A percentile compares a stretch with the other conserved stretches of the same genome.
Conservation (phyloP, 2,888 invertebrate genomes). For the Polia nebulosa region DNA sequence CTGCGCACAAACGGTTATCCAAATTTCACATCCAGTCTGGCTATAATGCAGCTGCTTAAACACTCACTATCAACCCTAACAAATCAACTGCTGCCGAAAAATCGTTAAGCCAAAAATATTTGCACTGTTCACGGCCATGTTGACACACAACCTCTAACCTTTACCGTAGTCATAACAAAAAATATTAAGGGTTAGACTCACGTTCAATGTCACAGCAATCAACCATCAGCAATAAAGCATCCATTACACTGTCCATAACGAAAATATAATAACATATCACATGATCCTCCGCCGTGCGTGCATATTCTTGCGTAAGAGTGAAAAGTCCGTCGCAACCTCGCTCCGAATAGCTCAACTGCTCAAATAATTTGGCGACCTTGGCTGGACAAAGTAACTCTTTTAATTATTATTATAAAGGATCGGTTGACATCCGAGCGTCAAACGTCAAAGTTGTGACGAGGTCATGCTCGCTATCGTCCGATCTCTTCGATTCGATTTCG, state of each 20-base stretch:
- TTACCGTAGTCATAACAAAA: constrained; percentile 41
- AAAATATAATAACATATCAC: constrained; percentile 86
- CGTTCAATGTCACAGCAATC: constrained; percentile 64
- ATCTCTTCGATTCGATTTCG: constrained; percentile 61
- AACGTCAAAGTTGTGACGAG: constrained; percentile 66
- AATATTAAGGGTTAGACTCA: constrained; percentile 58
- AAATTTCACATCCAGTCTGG: too few relatives aligned
- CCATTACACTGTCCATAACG: constrained; percentile 82
- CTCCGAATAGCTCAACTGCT: constrained; percentile 84
- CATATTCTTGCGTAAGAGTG: constrained; percentile 79
- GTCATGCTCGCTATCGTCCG: constrained; percentile 65
- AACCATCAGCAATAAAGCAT: constrained; percentile 65
- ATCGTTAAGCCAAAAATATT: neutral
- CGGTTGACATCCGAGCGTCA: constrained; percentile 84
- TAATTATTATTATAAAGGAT: constrained; percentile 86
- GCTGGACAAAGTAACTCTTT: constrained; percentile 82
- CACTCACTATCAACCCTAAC: neutral
- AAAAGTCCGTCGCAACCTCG: constrained; percentile 82
- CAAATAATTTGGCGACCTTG: constrained; percentile 85
- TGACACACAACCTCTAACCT: constrained; percentile 45
- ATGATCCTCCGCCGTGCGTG: constrained; percentile 72
- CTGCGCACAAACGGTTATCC: too few relatives aligned
- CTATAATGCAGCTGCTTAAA: too few relatives aligned
- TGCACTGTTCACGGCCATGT: neutral
- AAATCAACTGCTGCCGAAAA: neutral